Conservation (phyloP, 2,888 invertebrate species). For the Carterocephalus palaemon region DNA sequence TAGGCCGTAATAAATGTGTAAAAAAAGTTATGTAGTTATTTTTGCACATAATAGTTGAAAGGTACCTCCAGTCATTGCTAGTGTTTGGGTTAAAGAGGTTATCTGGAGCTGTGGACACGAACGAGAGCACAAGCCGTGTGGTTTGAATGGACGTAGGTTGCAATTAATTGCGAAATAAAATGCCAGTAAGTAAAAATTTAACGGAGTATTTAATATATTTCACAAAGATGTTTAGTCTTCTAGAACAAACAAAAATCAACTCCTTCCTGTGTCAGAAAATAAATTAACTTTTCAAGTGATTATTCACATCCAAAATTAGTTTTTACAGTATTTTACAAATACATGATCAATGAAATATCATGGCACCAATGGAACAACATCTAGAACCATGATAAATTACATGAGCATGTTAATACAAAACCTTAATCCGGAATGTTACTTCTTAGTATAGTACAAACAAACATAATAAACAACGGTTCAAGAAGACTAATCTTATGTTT, state of each 20-base stretch:
- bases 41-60: too few relatives aligned
- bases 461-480: slow-evolving; percentile 35
- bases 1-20: too few relatives aligned
- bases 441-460: slow-evolving; percentile 13
- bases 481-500: slow-evolving; percentile 56
- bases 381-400: slow-evolving; percentile 7
- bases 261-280: slow-evolving; percentile 18
- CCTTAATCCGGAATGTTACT: slow-evolving; percentile 29
- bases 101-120: too few relatives aligned
- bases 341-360: slow-evolving; percentile 23
- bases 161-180: slow-evolving; percentile 6
- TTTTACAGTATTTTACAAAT: slow-evolving; percentile 20
- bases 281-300: slow-evolving; percentile 10
- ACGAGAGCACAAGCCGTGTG: too few relatives aligned
- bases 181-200: slow-evolving; percentile 8
- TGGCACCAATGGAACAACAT: slow-evolving; percentile 3
- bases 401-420: slow-evolving; percentile 12
- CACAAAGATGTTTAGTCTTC: slow-evolving; percentile 58
- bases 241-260: slow-evolving; percentile 43
- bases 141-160: neutral
- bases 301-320: slow-evolving; percentile 20
- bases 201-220: slow-evolving; percentile 49
- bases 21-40: too few relatives aligned
- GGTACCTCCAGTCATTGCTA: too few relatives aligned
- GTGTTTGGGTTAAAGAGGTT: too few relatives aligned